These are phyloP conservation scores for Linnaemya tessellans DNA, from an alignment of 2,888 invertebrate genomes.

Conservation along the genomic window DNA sequence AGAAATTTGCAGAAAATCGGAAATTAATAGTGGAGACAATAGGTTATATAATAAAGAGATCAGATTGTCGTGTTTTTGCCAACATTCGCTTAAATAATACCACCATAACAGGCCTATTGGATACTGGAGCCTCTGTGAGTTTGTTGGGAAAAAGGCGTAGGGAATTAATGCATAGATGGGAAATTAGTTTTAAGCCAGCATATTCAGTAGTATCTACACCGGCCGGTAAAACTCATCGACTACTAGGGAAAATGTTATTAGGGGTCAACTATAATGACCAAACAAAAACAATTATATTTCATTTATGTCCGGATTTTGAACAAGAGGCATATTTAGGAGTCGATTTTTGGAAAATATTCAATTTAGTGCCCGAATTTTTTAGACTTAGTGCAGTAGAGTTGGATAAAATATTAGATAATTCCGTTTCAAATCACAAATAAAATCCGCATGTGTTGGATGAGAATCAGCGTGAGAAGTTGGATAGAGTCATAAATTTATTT, in stretches of 20 bases:
- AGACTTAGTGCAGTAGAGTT: not conserved
- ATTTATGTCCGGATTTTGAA: no score
- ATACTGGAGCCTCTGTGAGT: no score
- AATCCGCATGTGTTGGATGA: constrained; percentile 1
- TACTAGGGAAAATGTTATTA: constrained; percentile 19
- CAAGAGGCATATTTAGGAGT: no score
- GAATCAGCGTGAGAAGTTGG: not conserved
- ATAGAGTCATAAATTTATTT: constrained; percentile 12
- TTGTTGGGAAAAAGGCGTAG: constrained; percentile 29
- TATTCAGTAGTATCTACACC: no score
- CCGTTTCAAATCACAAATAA: no score
- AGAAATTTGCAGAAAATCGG: no score
- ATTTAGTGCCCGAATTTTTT: not conserved
- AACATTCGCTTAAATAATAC: not conserved
- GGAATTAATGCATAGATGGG: constrained; percentile 25
- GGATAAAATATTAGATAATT: no score
- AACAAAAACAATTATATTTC: no score
- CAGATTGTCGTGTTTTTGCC: no score
- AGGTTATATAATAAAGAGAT: no score
- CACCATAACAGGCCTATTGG: constrained; percentile 7
- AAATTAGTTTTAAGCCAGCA: not conserved
- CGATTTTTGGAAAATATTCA: no score
- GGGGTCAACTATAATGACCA: not conserved
- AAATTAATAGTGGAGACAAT: no score
- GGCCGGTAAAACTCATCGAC: not conserved